These are phyloP conservation scores for Coracopsis vasa DNA, from an alignment of 2,113 vertebrate genomes.

Conservation along the genomic window DNA sequence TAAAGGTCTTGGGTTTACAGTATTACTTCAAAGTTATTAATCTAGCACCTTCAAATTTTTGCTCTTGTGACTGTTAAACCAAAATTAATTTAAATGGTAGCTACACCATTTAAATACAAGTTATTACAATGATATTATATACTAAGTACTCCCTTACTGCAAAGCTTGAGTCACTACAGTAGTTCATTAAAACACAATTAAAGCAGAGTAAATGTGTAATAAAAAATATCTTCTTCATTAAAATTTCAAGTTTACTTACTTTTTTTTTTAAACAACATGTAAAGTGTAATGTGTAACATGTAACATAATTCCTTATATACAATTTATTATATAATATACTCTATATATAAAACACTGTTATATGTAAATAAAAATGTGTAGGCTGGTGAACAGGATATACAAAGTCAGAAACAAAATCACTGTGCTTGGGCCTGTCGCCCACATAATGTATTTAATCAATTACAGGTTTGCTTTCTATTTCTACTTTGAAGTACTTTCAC, in stretches of 20 bases:
- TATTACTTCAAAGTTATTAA: not conserved
- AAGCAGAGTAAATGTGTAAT: not conserved
- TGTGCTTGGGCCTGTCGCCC: conserved; percentile 7
- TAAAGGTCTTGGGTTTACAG: not conserved
- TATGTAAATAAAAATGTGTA: not conserved
- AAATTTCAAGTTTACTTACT: not conserved
- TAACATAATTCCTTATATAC: not conserved
- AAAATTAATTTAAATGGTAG: not conserved
- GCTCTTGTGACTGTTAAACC: not conserved
- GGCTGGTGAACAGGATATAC: not conserved
- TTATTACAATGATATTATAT: not conserved
- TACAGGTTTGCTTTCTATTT: conserved; percentile 43
- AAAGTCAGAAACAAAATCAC: conserved; percentile 54
- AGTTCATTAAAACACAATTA: not conserved
- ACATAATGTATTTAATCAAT: conserved; percentile 40
- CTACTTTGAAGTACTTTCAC: conserved; percentile 49
- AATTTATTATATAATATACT: not conserved
- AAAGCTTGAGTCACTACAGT: not conserved
- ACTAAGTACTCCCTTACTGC: not conserved
- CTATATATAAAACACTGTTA: not conserved
- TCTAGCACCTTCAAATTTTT: not conserved
- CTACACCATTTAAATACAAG: not conserved
- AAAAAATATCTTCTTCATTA: not conserved
- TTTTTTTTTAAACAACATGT: not conserved
- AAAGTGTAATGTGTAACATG: not conserved